Conservation (phyloP, 1,140 invertebrate species). For the Muscidifurax raptorellus region DNA sequence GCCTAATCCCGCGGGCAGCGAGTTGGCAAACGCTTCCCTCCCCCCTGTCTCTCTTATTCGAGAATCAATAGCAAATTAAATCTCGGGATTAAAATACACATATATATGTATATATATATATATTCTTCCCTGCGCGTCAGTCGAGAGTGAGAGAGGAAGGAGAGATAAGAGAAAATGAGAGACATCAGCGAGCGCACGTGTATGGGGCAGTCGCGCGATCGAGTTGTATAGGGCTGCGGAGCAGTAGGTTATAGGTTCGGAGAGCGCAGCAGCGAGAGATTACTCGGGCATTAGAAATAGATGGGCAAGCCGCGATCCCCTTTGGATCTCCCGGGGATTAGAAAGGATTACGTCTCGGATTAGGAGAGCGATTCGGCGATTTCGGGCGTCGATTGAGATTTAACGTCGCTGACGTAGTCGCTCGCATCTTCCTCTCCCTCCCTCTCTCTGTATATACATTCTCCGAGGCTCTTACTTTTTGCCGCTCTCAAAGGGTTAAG, state of each 20-base stretch:
- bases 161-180: conserved; percentile 25
- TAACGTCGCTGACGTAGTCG: conserved; percentile 52
- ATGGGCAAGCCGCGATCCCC: conserved; percentile 62
- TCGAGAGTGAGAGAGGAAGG: neutral
- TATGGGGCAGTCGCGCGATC: neutral
- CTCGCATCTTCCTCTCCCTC: neutral
- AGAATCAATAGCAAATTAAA: conserved; percentile 23
- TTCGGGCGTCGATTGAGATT: conserved; percentile 61
- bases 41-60: too few relatives aligned
- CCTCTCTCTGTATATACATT: too few relatives aligned
- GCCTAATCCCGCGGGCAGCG: neutral
- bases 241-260: conserved; percentile 45
- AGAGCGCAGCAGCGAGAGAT: conserved; percentile 58
- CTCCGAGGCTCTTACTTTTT: neutral
- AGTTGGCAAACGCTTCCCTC: neutral
- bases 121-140: neutral
- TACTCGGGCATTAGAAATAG: conserved; percentile 68
- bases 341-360: conserved; percentile 66
- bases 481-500: too few relatives aligned
- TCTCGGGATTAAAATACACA: conserved; percentile 10
- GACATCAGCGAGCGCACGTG: neutral
- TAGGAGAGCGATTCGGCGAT: conserved; percentile 62
- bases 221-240: conserved; percentile 20
- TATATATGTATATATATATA: neutral
- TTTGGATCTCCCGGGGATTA: conserved; percentile 63